A percentile compares a stretch with the other conserved stretches of the same genome.
These are phyloP conservation scores for Eristalinus aeneus DNA, from an alignment of 2,888 invertebrate species.

Conservation along the genomic window DNA sequence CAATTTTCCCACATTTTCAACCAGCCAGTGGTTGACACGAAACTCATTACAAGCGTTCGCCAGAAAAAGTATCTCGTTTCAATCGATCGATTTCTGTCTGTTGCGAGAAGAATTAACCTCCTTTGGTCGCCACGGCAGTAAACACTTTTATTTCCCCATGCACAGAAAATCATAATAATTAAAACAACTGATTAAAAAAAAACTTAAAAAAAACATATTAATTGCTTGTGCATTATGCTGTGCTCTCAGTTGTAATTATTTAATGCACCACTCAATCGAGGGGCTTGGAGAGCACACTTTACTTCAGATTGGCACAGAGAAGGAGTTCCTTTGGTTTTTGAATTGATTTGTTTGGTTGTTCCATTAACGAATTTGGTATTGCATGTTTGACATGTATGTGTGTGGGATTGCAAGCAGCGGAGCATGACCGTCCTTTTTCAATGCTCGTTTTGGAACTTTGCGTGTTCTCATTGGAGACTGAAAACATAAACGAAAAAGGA, in stretches of 20 bases:
- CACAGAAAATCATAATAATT: not conserved
- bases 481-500: not conserved
- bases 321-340: not conserved
- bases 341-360: not conserved
- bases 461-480: no score
- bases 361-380: constrained; percentile 6
- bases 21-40: constrained; percentile 6
- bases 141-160: constrained; percentile 23
- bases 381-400: not conserved
- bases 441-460: no score
- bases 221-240: constrained; percentile 13
- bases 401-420: no score
- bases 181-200: not conserved
- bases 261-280: not conserved
- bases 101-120: not conserved
- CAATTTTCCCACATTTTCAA: no score
- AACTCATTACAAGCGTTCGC: not conserved
- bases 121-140: not conserved
- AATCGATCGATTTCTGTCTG: constrained; percentile 39
- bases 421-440: no score
- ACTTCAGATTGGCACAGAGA: no score
- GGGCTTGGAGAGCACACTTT: no score
- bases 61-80: not conserved
- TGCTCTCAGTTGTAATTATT: not conserved
- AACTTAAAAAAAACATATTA: not conserved